Percentiles rank a stretch among this genome's conserved stretches.
phyloP scores from a whole-genome alignment of 2,888 invertebrate genomes.

The Drosophila paranaensis region DNA sequence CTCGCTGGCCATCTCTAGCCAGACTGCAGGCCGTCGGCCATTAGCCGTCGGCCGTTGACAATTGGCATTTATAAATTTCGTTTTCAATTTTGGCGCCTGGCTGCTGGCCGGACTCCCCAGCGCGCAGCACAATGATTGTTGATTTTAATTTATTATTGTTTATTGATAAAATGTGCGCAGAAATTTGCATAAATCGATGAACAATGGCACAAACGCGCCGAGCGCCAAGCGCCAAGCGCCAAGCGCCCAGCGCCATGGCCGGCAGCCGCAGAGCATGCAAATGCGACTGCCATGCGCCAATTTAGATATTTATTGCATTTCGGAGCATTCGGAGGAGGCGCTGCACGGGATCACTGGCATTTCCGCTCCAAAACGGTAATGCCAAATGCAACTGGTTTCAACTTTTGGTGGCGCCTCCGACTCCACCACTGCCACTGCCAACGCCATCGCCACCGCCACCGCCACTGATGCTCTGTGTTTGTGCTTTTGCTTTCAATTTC shows the following conservation, averaged over 20 bases:
- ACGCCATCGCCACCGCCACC: conserved; percentile 3
- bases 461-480: conserved; percentile 27
- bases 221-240: not conserved
- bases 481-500: conserved; percentile 75
- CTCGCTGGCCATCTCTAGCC: not conserved
- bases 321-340: conserved; percentile 17
- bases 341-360: conserved; percentile 27
- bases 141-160: conserved; percentile 79
- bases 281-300: conserved; percentile 37
- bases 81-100: conserved; percentile 60
- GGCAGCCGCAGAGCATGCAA: conserved; percentile 37
- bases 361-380: conserved; percentile 46
- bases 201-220: conserved; percentile 53
- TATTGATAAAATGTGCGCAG: conserved; percentile 72
- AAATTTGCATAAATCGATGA: conserved; percentile 77
- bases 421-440: conserved; percentile 5
- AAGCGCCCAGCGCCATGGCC: not conserved
- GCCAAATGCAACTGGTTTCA: conserved; percentile 46
- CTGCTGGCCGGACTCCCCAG: conserved; percentile 7
- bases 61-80: conserved; percentile 75
- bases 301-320: conserved; percentile 76
- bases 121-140: conserved; percentile 55
- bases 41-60: conserved; percentile 39
- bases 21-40: conserved; percentile 6
- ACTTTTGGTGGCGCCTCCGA: conserved; percentile 36